Base-by-base conservation (phyloP, 1,140 invertebrate genomes). In the Drosophila willistoni region DNA sequence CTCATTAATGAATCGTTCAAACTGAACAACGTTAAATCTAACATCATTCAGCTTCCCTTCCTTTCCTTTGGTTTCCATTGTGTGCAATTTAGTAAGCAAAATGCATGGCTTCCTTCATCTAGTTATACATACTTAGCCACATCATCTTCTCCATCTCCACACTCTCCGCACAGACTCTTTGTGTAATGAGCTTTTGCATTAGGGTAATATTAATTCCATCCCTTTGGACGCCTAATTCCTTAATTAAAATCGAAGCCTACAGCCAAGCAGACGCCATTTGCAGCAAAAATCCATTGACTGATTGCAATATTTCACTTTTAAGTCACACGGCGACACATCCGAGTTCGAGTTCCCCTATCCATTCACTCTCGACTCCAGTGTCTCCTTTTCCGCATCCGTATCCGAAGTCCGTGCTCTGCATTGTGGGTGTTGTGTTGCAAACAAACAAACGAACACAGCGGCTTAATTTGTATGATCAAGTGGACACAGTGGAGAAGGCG, bases 241-340 rank as follows among this genome's bases (percentile, higher is more conserved):
- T 87, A 87, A 87, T 87, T 87, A 87, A 87, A 87, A 87, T 87
- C 84, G 79, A 87, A 87, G 83, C 84, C 83, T 89, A 87, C 36
- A 29, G 36, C 36, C 77, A 62, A 51, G 39, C 73, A 41, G 33
- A 57, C 60, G 17, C 22, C 69, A 71, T 62, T 51, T 75, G 70
- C 67, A 51, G 70, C 67, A 51, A 22, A 89, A 87, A 89, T 89
- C 80, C 83, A 87, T 83, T 89, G 84, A 87, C 84, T 87, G 83
- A 87, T 87, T 87, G 83, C 83, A 87, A 87, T 89, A 86, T 86
- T 86, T 86, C 83, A 86, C 83, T 86, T 86, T 86, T 86, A 86
- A 86, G 83, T 86, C 83, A 85, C 78, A 85, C 68, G 65, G 61
- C 54, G 77, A 64, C 55, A 42, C 68, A 56, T 54, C 44, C 59